Evolutionary conservation across 2,797 vertebrate species (phyloP).

Genomic region (Vespertilio murinus): DNA sequence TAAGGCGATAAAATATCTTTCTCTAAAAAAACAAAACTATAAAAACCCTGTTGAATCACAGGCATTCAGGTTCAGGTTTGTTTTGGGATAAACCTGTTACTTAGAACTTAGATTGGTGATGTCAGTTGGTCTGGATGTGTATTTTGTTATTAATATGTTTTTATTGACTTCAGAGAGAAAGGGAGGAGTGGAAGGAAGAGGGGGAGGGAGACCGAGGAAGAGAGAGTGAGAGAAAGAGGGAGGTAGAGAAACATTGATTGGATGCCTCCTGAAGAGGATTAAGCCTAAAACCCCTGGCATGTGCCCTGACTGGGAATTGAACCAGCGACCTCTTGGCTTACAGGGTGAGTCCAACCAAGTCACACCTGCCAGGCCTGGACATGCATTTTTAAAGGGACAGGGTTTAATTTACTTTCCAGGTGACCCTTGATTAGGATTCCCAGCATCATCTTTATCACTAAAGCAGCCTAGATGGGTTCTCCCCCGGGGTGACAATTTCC

Average conservation of each 20-base stretch:
- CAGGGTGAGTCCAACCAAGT: neutral
- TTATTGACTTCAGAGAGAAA: neutral
- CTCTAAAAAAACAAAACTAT: conserved; percentile 42
- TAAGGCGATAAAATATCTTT: conserved; percentile 57
- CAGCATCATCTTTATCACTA: neutral
- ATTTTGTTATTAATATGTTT: neutral
- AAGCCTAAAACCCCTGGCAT: neutral
- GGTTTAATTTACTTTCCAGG: conserved; percentile 50
- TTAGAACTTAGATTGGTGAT: conserved; percentile 56
- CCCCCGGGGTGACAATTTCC: conserved; percentile 65
- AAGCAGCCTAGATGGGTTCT: conserved; percentile 30
- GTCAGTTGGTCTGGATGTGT: neutral
- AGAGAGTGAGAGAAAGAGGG: neutral
- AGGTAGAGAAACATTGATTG: neutral
- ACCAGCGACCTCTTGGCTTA: neutral
- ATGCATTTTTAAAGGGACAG: conserved; percentile 57
- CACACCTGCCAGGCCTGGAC: neutral
- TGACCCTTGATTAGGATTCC: conserved; percentile 13
- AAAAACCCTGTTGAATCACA: conserved; percentile 52
- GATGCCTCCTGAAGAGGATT: neutral
- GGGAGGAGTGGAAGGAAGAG: too few relatives aligned
- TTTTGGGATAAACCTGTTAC: conserved; percentile 52
- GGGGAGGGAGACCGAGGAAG: neutral
- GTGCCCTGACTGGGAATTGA: neutral
- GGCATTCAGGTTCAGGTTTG: neutral